Evolutionary conservation across 1,140 invertebrate genomes (phyloP).

Genomic region (Drosophila lini): DNA sequence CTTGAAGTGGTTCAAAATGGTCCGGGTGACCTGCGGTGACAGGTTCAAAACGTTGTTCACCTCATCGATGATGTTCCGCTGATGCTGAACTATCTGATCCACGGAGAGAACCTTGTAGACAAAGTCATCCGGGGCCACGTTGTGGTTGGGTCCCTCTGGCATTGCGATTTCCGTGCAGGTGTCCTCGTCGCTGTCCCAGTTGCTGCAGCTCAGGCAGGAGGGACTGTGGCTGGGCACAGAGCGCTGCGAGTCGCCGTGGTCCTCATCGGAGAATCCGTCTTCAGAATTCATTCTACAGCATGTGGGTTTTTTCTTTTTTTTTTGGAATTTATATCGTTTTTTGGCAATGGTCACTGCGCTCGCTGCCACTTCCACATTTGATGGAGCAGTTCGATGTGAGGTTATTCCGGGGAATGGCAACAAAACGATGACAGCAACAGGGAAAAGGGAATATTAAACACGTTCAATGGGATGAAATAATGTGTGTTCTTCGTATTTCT

Average conservation of each 20-base stretch:
- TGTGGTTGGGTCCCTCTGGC: constrained; percentile 86
- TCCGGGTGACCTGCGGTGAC: constrained; percentile 94
- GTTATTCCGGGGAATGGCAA: constrained; percentile 4
- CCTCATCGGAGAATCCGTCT: constrained; percentile 91
- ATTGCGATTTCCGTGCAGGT: constrained; percentile 95
- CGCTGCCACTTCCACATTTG: constrained; percentile 18
- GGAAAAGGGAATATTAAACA: constrained; percentile 30
- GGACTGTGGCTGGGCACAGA: constrained; percentile 46
- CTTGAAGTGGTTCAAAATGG: constrained; percentile 98
- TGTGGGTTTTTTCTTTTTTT: not conserved
- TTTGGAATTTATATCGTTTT: not conserved
- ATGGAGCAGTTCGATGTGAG: not conserved
- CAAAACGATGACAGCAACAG: constrained; percentile 11
- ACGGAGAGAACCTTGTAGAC: constrained; percentile 96
- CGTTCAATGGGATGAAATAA: constrained; percentile 36
- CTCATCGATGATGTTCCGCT: constrained; percentile 98
- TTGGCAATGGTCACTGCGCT: constrained; percentile 2
- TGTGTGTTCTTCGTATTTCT: constrained; percentile 61
- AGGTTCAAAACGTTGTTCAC: constrained; percentile 95
- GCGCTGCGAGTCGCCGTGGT: constrained; percentile 95
- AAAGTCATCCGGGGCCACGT: constrained; percentile 93
- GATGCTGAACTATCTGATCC: constrained; percentile 97
- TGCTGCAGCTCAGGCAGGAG: constrained; percentile 91
- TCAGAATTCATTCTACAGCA: constrained; percentile 90
- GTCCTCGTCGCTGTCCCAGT: constrained; percentile 93